A percentile compares a stretch with the other conserved stretches of the same genome.
Evolutionary conservation across 2,888 invertebrate genomes (phyloP).

Genomic region (Neuroscelio doddi): DNA sequence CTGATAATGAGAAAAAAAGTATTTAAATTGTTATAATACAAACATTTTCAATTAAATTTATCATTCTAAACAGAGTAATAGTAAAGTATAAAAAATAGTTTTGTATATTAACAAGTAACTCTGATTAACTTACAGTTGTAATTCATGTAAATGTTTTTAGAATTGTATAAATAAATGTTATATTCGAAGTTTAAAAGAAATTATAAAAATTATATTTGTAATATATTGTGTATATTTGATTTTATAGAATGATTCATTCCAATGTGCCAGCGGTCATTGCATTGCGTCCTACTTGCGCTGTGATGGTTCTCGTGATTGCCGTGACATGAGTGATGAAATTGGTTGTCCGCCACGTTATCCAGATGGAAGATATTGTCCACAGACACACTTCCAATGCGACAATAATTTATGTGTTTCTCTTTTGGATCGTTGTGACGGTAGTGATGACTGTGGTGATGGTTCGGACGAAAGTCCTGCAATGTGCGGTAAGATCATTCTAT

Average conservation of each 20-base stretch:
- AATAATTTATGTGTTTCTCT: slow-evolving; percentile 94
- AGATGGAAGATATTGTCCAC: slow-evolving; percentile 90
- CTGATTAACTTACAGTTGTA: too few relatives aligned
- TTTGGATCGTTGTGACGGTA: slow-evolving; percentile 93
- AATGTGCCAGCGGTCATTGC: slow-evolving; percentile 94
- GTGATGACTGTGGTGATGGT: slow-evolving; percentile 93
- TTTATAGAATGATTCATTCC: slow-evolving; percentile 86
- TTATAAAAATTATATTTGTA: slow-evolving; percentile 9
- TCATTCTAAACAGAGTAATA: too few relatives aligned
- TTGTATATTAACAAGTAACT: too few relatives aligned
- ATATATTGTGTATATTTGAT: too few relatives aligned
- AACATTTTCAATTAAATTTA: too few relatives aligned
- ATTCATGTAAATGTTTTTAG: neutral
- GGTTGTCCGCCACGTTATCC: slow-evolving; percentile 92
- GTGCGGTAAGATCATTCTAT: slow-evolving; percentile 74
- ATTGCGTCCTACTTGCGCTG: slow-evolving; percentile 91
- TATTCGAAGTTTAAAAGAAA: neutral
- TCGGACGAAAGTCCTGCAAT: slow-evolving; percentile 88
- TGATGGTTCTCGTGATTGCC: slow-evolving; percentile 91
- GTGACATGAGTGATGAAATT: slow-evolving; percentile 91
- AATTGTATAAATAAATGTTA: slow-evolving; percentile 3
- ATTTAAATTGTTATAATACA: too few relatives aligned
- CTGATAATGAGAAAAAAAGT: too few relatives aligned
- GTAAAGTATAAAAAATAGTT: too few relatives aligned
- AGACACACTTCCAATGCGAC: slow-evolving; percentile 91